Base-by-base conservation (phyloP, 1,140 invertebrate species). In the Habropoda laboriosa region DNA sequence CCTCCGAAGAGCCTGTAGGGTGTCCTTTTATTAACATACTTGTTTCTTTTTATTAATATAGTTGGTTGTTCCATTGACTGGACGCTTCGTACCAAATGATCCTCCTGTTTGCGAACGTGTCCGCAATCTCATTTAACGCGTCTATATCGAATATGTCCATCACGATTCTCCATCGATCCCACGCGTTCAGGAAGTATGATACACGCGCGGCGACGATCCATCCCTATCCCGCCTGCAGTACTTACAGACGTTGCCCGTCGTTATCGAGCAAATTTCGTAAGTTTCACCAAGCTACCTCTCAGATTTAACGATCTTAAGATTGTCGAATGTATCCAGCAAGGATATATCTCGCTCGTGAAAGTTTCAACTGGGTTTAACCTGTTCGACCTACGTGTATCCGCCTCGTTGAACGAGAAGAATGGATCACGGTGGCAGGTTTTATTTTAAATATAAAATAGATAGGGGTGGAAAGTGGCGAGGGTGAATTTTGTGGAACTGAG, bases 11-110 rank as follows among this genome's bases (percentile, higher is more conserved):
- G 18, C 18, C 32, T 10, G 32, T 12, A 38, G 60, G 74, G 51
- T 7, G 32, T 24, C 58, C 5, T 40, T 70, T 81, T 78, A 79
- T 81, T 78, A 81, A 81, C 53, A 71, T 24, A 67, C 5, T 49
- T 70, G 24, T 16, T 6, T 27, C 58, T 4, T 40, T 70, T 81
- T 78, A 79, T 81, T 78, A 81, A 81, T 61, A 71, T 24, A 67
- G 12, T 49, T 70, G 24, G 10, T 6, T 27, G n/a, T 27, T 5
- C 21, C 24, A 30, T 49, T 24, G 8, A 51, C n/a, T n/a, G 2
- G 24, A 16, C 0, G 0, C 18, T 16, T 45, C 10, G 40, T 0
- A 0, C 35, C 5, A 42, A 42, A 42, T n/a, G 40, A 21, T n/a
- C n/a, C 12, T 21, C 42, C n/a, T 38, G 49, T 13, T 27, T 24